Base-by-base conservation (phyloP, 2,888 invertebrate species). In the Ernsta delagoae region DNA sequence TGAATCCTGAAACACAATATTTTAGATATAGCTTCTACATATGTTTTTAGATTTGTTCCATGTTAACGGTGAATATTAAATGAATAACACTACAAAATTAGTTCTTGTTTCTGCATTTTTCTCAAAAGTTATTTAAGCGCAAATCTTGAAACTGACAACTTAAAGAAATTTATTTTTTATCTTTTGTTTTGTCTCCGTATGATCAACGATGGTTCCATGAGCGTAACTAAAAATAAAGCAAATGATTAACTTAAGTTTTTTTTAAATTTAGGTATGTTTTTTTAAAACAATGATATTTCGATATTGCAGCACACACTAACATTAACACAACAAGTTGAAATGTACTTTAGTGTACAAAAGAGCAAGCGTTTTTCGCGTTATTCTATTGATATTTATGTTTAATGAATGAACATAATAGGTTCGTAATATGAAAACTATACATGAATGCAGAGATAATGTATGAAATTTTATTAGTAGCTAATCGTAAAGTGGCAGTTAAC, bases 301-400 rank as follows among this genome's bases (percentile, higher is more conserved):
- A 83, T 83, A 83, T 79, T 85, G 86, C 89, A 89, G 86, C 90
- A 90, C 89, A 88, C 86, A 85, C 79, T 83, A 85, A 85, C 73
- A 82, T 82, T 80, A 82, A 82, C 81, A 65, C 61, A 61, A 64
- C 60, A 62, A 62, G n/a, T 61, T 62, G 24, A 57, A 70, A 65
- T 72, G 68, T 70, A 67, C 59, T 72, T 62, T 59, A 65, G 45
- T 61, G 70, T 70, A 72, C 61, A 71, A 67, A 54, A 54, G 54
- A 60, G 66, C 16, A 61, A 54, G 60, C 60, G 66, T 53, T 66
- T 60, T 8, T 57, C 31, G n/a, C 24, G 24, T 24, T 53, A 50
- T 53, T 53, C 24, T 9, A 24, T 53, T 53, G 50, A 24, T 6
- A 50, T 50, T 6, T 24, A 24, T 1, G 24, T 24, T 1, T 24